Conservation (phyloP, 1,140 invertebrate genomes). For the Conus ventricosus region DNA sequence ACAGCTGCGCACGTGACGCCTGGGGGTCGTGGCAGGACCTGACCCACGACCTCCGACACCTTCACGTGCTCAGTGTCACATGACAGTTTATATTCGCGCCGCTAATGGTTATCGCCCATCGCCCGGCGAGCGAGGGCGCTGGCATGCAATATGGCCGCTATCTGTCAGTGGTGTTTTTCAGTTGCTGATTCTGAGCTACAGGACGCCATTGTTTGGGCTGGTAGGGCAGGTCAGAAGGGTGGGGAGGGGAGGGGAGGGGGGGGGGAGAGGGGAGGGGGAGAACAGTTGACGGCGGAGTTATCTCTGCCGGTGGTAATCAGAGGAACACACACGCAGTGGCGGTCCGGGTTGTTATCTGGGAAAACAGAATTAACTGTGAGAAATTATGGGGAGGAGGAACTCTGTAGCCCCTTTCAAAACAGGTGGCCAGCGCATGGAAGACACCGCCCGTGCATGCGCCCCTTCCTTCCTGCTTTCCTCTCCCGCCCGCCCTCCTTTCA, state of each 20-base stretch:
- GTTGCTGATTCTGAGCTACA: background rate
- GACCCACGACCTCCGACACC: conserved; percentile 32
- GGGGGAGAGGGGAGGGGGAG: background rate
- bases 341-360: background rate
- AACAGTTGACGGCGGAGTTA: background rate
- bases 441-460: no score
- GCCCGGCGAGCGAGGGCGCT: conserved; percentile 6
- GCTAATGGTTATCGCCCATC: conserved; percentile 27
- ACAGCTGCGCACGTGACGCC: conserved; percentile 20
- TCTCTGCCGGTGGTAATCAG: background rate
- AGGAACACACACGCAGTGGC: conserved; percentile 1
- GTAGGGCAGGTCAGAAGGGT: background rate
- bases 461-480: no score
- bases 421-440: background rate
- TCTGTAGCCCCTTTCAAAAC: background rate
- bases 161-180: conserved; percentile 34
- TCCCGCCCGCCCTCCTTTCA: no score
- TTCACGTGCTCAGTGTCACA: conserved; percentile 38
- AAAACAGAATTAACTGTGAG: background rate
- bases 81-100: conserved; percentile 29
- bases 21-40: conserved; percentile 19
- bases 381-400: background rate
- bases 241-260: background rate
- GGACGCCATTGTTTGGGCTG: conserved; percentile 1
- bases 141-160: conserved; percentile 37